Evolutionary conservation across 2,797 vertebrate species (phyloP).

Genomic region (Acanthurus lineatus): DNA sequence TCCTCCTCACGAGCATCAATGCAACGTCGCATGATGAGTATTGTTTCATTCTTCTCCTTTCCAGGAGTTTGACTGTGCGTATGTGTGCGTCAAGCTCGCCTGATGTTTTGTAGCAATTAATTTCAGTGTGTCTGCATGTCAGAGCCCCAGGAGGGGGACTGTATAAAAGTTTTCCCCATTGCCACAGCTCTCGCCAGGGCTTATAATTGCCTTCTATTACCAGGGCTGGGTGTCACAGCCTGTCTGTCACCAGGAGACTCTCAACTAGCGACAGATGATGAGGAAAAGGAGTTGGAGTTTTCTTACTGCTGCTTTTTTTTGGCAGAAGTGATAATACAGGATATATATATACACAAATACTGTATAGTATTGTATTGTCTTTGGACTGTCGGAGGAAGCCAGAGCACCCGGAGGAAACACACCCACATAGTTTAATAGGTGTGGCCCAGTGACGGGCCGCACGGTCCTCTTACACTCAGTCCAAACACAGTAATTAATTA

Average conservation of each 20-base stretch:
- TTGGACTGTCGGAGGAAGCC: no score
- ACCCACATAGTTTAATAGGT: no score
- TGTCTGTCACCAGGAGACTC: constrained; percentile 82
- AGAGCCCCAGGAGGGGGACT: constrained; percentile 80
- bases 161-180: constrained; percentile 82
- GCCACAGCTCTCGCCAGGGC: constrained; percentile 81
- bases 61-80: constrained; percentile 81
- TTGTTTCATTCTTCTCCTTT: constrained; percentile 83
- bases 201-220: constrained; percentile 86
- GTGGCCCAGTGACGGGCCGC: no score
- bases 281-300: constrained; percentile 76
- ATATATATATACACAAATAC: constrained; percentile 40
- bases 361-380: constrained; percentile 1
- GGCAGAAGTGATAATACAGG: constrained; percentile 65
- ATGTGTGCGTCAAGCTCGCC: constrained; percentile 79
- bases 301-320: constrained; percentile 73
- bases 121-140: constrained; percentile 84
- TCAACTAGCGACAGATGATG: constrained; percentile 80
- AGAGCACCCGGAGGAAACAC: no score
- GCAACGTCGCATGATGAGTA: constrained; percentile 70
- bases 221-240: constrained; percentile 82
- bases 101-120: constrained; percentile 87
- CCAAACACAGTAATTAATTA: no score
- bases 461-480: no score
- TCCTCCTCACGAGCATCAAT: constrained; percentile 77